Evolutionary conservation across 2,888 invertebrate species (phyloP).

Genomic region (Drosophila recens): DNA sequence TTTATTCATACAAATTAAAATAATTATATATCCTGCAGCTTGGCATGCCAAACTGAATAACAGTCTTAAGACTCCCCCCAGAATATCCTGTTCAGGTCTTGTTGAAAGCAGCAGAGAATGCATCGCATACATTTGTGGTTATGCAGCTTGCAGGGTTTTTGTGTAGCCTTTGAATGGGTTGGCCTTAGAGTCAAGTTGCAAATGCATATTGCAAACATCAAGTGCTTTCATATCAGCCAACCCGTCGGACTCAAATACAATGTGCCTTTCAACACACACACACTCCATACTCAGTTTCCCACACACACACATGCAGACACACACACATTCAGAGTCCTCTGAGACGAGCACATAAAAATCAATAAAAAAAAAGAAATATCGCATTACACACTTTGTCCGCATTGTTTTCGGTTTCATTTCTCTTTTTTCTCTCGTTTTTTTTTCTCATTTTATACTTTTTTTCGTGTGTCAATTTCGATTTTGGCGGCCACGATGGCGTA

Average conservation of each 20-base stretch:
- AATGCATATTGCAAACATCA: constrained; percentile 72
- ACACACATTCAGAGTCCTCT: constrained; percentile 4
- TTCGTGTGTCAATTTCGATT: constrained; percentile 60
- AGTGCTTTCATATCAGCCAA: constrained; percentile 53
- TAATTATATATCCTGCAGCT: background rate
- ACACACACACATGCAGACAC: constrained; percentile 5
- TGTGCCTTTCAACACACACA: constrained; percentile 29
- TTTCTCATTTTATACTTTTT: constrained; percentile 6
- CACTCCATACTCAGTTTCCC: constrained; percentile 10
- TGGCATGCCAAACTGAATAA: background rate
- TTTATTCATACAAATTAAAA: constrained; percentile 1
- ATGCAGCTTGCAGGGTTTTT: constrained; percentile 24
- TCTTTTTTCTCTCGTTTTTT: constrained; percentile 13
- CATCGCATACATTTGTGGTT: constrained; percentile 5
- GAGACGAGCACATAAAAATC: constrained; percentile 62
- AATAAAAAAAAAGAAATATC: constrained; percentile 69
- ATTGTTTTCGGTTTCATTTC: constrained; percentile 56
- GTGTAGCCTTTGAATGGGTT: constrained; percentile 37
- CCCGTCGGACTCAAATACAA: constrained; percentile 37
- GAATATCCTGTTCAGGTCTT: background rate
- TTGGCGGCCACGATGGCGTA: constrained; percentile 62
- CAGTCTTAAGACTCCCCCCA: background rate
- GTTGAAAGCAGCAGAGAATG: constrained; percentile 10
- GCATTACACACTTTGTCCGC: constrained; percentile 62
- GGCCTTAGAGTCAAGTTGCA: constrained; percentile 57